Conservation (phyloP, 2,797 vertebrate species). For the Crenuchus spilurus region DNA sequence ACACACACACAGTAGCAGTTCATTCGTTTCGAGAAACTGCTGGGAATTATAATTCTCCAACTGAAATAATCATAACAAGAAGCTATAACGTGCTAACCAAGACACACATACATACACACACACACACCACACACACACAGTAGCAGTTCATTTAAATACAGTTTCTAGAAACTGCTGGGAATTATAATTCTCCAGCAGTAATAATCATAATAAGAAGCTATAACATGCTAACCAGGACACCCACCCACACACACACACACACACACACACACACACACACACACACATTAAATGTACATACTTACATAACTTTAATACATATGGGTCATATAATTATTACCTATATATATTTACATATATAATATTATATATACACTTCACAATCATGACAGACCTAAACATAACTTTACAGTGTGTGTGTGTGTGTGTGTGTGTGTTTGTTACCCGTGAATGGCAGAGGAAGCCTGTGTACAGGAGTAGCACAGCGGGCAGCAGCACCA, state of each 20-base stretch:
- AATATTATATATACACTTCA: too few species aligned
- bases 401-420: not conserved
- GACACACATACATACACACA: too few species aligned
- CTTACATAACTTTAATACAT: too few species aligned
- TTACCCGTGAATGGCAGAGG: constrained; percentile 81
- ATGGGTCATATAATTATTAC: too few species aligned
- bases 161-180: not conserved
- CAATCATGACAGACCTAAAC: not conserved
- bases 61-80: not conserved
- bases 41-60: not conserved
- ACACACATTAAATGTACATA: too few species aligned
- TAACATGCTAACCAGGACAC: not conserved
- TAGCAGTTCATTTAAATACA: not conserved
- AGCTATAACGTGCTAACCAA: not conserved
- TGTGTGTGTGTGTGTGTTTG: constrained; percentile 58
- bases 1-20: constrained; percentile 5
- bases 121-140: constrained; percentile 1
- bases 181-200: not conserved
- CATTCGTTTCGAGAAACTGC: not conserved
- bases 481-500: constrained; percentile 73
- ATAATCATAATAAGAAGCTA: not conserved
- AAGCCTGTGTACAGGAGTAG: constrained; percentile 79
- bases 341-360: too few species aligned
- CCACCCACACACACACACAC: too few species aligned
- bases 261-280: too few species aligned